Evolutionary conservation across 2,797 vertebrate species (phyloP).

Genomic region (Cynopterus sphinx): DNA sequence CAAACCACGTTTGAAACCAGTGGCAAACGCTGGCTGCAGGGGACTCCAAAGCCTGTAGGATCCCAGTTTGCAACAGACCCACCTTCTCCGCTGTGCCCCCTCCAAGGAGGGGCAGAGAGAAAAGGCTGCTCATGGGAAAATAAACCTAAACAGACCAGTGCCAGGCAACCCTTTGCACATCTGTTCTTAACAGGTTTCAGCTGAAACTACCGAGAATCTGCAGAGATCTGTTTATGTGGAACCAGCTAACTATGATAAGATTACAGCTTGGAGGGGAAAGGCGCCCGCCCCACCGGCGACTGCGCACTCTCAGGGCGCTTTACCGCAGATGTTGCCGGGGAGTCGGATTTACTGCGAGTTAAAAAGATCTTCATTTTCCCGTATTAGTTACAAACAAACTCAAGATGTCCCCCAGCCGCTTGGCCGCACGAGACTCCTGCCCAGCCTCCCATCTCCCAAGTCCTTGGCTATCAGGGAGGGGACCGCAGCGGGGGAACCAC

Average conservation of each 20-base stretch:
- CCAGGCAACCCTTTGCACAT: slow-evolving; percentile 73
- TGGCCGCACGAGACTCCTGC: neutral
- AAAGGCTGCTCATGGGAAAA: slow-evolving; percentile 65
- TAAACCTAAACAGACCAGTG: slow-evolving; percentile 58
- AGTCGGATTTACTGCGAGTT: slow-evolving; percentile 59
- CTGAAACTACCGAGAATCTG: slow-evolving; percentile 82
- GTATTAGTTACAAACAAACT: slow-evolving; percentile 72
- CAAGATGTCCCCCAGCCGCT: slow-evolving; percentile 63
- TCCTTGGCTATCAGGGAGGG: neutral
- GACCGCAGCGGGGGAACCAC: neutral
- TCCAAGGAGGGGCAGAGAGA: neutral
- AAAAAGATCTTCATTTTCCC: slow-evolving; percentile 59
- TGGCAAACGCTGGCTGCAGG: neutral
- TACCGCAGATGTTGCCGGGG: slow-evolving; percentile 61
- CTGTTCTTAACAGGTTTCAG: slow-evolving; percentile 84
- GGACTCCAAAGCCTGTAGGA: slow-evolving; percentile 48
- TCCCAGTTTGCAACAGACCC: neutral
- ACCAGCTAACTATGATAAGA: slow-evolving; percentile 80
- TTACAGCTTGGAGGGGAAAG: slow-evolving; percentile 77
- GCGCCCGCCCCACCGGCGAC: slow-evolving; percentile 1
- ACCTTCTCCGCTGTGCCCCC: neutral
- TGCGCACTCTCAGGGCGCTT: slow-evolving; percentile 11
- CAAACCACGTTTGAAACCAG: slow-evolving; percentile 7
- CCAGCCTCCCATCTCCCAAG: neutral
- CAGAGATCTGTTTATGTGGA: slow-evolving; percentile 78